Evolutionary conservation across 2,797 vertebrate genomes (phyloP).

Genomic region (Myripristis jacobus): DNA sequence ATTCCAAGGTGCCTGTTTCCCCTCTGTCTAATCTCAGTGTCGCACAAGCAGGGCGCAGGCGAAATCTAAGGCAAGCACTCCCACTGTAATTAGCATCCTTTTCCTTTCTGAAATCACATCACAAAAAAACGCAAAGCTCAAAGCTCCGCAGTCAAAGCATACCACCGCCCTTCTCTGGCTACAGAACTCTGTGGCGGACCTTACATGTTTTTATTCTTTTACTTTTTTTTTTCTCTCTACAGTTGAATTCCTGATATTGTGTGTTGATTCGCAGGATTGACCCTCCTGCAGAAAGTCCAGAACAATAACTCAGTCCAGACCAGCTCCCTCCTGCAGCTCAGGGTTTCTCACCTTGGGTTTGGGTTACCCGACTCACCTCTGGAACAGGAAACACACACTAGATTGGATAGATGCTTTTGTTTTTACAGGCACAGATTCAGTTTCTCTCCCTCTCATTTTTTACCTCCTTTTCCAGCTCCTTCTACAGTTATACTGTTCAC

Average conservation of each 20-base stretch:
- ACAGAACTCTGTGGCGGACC: slow-evolving; percentile 31
- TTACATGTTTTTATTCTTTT: not conserved
- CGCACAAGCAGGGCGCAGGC: slow-evolving; percentile 80
- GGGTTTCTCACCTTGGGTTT: slow-evolving; percentile 68
- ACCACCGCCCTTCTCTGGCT: slow-evolving; percentile 40
- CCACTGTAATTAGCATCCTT: slow-evolving; percentile 78
- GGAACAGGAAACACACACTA: slow-evolving; percentile 72
- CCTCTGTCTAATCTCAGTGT: slow-evolving; percentile 78
- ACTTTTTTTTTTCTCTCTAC: slow-evolving; percentile 23
- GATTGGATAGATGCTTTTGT: slow-evolving; percentile 71
- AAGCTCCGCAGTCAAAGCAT: slow-evolving; percentile 40
- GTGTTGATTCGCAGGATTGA: slow-evolving; percentile 65
- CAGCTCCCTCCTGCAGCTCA: slow-evolving; percentile 55
- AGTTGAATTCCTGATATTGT: slow-evolving; percentile 64
- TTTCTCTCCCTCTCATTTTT: slow-evolving; percentile 63
- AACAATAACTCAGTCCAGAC: slow-evolving; percentile 67
- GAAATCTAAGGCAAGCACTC: slow-evolving; percentile 74
- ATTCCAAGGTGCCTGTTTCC: slow-evolving; percentile 82
- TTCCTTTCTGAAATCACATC: slow-evolving; percentile 78
- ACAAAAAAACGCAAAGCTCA: slow-evolving; percentile 60
- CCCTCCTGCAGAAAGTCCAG: slow-evolving; percentile 59
- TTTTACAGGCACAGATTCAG: slow-evolving; percentile 73
- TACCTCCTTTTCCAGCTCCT: slow-evolving; percentile 58
- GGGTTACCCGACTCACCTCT: slow-evolving; percentile 69
- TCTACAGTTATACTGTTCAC: slow-evolving; percentile 62